These are phyloP conservation scores for Ectobius pallidus DNA, from an alignment of 2,888 invertebrate species.

Conservation along the genomic window DNA sequence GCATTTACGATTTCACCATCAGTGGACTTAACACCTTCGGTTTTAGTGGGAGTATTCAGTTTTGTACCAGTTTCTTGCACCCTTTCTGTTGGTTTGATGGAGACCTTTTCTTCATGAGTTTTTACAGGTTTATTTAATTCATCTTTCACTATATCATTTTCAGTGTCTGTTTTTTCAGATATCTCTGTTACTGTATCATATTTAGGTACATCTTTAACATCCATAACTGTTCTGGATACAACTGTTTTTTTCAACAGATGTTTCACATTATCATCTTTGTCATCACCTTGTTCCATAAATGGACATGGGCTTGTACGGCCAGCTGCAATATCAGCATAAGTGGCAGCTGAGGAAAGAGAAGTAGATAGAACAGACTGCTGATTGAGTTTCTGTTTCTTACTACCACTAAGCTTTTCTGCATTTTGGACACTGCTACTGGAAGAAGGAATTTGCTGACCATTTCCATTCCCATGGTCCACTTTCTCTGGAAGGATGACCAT, in stretches of 20 bases:
- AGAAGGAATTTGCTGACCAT: neutral
- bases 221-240: slow-evolving; percentile 1
- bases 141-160: too few species aligned
- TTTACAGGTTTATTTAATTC: slow-evolving; percentile 3
- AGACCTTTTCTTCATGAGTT: neutral
- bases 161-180: slow-evolving; percentile 2
- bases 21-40: neutral
- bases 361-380: slow-evolving; percentile 56
- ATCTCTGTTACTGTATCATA: neutral
- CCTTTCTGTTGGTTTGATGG: too few species aligned
- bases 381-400: slow-evolving; percentile 34
- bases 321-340: slow-evolving; percentile 75
- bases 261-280: slow-evolving; percentile 21
- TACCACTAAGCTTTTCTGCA: slow-evolving; percentile 16
- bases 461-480: slow-evolving; percentile 1
- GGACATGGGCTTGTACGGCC: slow-evolving; percentile 55
- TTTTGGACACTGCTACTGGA: slow-evolving; percentile 23
- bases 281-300: slow-evolving; percentile 28
- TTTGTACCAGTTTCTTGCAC: neutral
- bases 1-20: slow-evolving; percentile 50
- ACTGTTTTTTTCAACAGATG: slow-evolving; percentile 22
- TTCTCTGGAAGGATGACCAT: slow-evolving; percentile 50
- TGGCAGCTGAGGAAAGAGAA: slow-evolving; percentile 43
- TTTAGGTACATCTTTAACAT: slow-evolving; percentile 4
- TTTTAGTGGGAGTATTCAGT: neutral